phyloP scores from a whole-genome alignment of 2,113 vertebrate genomes.

The Trichomycterus rosablanca region DNA sequence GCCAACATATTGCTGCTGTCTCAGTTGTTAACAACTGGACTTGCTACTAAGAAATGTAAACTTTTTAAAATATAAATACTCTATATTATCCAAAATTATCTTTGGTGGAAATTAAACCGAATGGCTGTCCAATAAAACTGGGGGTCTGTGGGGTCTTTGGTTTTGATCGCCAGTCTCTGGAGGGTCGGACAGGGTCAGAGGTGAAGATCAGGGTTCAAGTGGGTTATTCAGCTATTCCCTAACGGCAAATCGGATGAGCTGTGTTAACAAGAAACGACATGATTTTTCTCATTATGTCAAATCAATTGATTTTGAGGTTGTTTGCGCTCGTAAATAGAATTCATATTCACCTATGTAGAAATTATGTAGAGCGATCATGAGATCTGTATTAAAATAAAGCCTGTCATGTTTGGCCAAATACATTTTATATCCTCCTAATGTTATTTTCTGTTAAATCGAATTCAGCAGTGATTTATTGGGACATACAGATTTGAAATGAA shows the following conservation, averaged over 20 bases:
- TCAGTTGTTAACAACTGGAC: no score
- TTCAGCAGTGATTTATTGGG: neutral
- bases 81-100: neutral
- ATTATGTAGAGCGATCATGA: no score
- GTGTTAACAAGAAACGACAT: conserved; percentile 30
- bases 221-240: conserved; percentile 47
- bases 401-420: no score
- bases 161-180: conserved; percentile 38
- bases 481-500: neutral
- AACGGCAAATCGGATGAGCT: conserved; percentile 37
- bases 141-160: conserved; percentile 4
- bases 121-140: neutral
- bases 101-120: neutral
- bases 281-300: neutral
- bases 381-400: no score
- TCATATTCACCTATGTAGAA: no score
- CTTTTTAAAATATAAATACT: no score
- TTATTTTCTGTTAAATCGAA: neutral
- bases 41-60: no score
- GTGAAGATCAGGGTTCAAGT: conserved; percentile 44
- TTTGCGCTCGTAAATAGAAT: no score
- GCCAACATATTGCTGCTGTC: no score
- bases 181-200: conserved; percentile 43
- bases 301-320: neutral
- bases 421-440: neutral